Conservation (phyloP, 1,140 invertebrate genomes). For the Plutomurus gul region DNA sequence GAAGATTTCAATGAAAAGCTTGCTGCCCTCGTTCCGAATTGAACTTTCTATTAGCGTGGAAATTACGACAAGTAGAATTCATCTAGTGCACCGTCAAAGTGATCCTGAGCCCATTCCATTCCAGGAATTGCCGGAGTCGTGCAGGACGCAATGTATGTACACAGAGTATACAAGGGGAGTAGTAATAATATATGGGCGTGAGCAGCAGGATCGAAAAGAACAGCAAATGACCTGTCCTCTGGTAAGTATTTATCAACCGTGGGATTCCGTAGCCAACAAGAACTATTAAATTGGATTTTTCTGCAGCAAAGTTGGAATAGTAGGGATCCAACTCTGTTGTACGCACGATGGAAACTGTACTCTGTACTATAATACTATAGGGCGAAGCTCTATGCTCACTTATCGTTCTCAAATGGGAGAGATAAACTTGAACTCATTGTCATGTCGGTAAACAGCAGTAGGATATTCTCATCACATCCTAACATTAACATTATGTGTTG, state of each 20-base stretch:
- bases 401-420: background rate
- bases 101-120: no score
- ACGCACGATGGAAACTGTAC: no score
- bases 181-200: background rate
- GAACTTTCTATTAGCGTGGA: background rate
- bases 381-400: background rate
- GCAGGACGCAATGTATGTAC: background rate
- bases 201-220: background rate
- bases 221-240: background rate
- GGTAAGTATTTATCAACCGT: background rate
- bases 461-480: background rate
- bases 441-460: background rate
- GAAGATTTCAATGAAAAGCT: slow-evolving; percentile 11
- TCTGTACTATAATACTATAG: background rate
- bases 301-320: background rate
- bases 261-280: background rate
- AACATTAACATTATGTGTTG: no score
- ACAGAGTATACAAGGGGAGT: background rate
- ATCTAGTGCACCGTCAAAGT: no score
- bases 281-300: background rate
- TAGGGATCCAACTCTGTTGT: no score
- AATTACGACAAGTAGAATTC: no score
- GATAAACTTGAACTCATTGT: background rate
- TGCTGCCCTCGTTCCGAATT: background rate
- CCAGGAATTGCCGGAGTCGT: no score